Evolutionary conservation across 2,113 vertebrate species (phyloP), one percentile per base, ranked within the genome.

Genomic region (Oreotrochilus melanogaster): DNA sequence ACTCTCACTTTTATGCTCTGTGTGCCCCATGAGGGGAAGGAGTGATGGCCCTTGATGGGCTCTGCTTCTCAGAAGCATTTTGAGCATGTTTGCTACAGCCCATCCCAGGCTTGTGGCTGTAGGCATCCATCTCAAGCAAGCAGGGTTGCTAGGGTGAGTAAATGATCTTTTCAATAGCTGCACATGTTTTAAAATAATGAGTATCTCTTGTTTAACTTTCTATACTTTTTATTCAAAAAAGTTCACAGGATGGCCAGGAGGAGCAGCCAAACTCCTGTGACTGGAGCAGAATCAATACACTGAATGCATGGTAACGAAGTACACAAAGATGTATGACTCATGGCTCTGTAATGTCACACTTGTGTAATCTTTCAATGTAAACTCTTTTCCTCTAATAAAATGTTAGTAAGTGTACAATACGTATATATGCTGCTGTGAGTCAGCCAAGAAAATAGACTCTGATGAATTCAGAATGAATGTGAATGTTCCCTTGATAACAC

Each of bases 261-360:
- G 78, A 95, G 93, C 91, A 95, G 86, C 93, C 94, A 95, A 92
- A 96, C 93, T 93, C 24, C 75, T 94, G 88, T 51, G 95, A 70
- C 33, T 86, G 94, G 85, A 95, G 92, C 92, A 89, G 94, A 91
- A 96, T 86, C 93, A 74, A 89, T 78, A 31, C 67, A 69, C 81
- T 28, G 94, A 89, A 78, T 67, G 92, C 97, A 92, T 67, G 86
- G 96, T 88, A 97, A 96, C 95, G 37, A 71, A 7, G 93, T 96
- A 96, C 95, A 96, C 97, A 96, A 93, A 95, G 95, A 88, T 71
- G 79, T 50, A 78, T 97, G 97, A 97, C 94, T 97, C 97, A 97
- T 9, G 9, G 53, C 89, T 94, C 14, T 78, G 74, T 7, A 58
- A 95, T 94, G 96, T 96, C 96, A 86, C 96, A 96, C 97, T 97